Percentiles rank a stretch among this genome's conserved stretches.
phyloP scores from a whole-genome alignment of 2,888 invertebrate genomes.

The Drosophila kokeensis region DNA sequence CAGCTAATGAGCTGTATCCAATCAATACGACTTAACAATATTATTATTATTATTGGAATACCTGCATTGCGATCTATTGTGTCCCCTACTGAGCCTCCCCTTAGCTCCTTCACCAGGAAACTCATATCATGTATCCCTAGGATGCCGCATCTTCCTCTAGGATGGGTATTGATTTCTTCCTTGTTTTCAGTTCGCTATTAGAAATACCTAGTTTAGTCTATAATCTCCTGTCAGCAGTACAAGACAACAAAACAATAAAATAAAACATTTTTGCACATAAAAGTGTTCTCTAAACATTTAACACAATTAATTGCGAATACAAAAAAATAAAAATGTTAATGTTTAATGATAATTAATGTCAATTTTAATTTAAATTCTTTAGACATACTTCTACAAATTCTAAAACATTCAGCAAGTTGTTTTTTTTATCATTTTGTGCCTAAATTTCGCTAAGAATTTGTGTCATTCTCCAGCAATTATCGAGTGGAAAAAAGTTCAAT shows the following conservation, averaged over 20 bases:
- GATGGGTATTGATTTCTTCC: too few relatives aligned
- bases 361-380: not conserved
- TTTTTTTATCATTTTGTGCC: not conserved
- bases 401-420: not conserved
- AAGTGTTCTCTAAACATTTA: not conserved
- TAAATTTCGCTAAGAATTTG: not conserved
- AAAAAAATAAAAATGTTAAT: not conserved
- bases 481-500: conserved; percentile 50
- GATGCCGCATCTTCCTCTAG: too few relatives aligned
- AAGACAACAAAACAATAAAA: not conserved
- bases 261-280: not conserved
- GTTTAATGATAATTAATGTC: not conserved
- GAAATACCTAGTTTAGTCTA: too few relatives aligned
- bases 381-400: not conserved
- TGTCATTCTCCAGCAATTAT: conserved; percentile 1
- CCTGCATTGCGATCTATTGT: too few relatives aligned
- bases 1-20: not conserved
- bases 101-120: too few relatives aligned
- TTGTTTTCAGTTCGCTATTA: too few relatives aligned
- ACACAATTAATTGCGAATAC: not conserved
- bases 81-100: too few relatives aligned
- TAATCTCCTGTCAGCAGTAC: too few relatives aligned
- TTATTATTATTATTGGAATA: too few relatives aligned
- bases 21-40: not conserved
- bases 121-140: too few relatives aligned